These are phyloP conservation scores for Tenrec ecaudatus DNA, from an alignment of 2,113 vertebrate species.

Conservation along the genomic window DNA sequence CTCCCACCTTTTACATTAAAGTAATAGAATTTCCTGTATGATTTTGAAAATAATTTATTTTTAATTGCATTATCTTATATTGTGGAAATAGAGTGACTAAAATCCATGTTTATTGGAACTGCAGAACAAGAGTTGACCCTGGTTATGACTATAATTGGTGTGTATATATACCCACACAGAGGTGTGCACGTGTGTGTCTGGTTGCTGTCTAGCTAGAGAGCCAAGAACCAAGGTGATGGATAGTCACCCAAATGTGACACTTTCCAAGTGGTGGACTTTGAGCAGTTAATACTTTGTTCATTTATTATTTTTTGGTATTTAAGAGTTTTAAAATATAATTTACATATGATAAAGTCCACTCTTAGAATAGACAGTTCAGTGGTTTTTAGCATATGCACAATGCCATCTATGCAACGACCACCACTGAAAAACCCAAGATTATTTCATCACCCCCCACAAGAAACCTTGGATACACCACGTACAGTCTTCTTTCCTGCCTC, in stretches of 20 bases:
- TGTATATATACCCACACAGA: background rate
- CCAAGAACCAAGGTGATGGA: slow-evolving; percentile 6
- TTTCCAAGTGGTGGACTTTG: background rate
- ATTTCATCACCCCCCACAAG: background rate
- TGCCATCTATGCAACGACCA: background rate
- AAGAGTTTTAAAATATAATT: background rate
- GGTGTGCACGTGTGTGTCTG: background rate
- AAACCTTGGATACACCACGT: background rate
- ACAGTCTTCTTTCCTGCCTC: background rate
- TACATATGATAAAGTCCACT: background rate
- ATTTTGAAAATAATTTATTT: slow-evolving; percentile 8
- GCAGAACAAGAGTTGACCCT: background rate
- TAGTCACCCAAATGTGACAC: background rate
- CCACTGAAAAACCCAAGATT: slow-evolving; percentile 13
- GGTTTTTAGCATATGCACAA: background rate
- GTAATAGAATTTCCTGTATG: slow-evolving; percentile 23
- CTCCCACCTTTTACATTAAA: slow-evolving; percentile 20
- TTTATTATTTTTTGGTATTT: background rate
- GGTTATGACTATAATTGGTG: background rate
- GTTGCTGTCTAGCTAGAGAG: background rate
- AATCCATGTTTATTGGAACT: too few relatives aligned
- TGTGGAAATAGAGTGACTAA: background rate
- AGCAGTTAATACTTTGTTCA: background rate
- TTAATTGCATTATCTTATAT: background rate
- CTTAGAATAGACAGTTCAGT: background rate